Base-by-base conservation (phyloP, 2,113 vertebrate species). In the Spea bombifrons region DNA sequence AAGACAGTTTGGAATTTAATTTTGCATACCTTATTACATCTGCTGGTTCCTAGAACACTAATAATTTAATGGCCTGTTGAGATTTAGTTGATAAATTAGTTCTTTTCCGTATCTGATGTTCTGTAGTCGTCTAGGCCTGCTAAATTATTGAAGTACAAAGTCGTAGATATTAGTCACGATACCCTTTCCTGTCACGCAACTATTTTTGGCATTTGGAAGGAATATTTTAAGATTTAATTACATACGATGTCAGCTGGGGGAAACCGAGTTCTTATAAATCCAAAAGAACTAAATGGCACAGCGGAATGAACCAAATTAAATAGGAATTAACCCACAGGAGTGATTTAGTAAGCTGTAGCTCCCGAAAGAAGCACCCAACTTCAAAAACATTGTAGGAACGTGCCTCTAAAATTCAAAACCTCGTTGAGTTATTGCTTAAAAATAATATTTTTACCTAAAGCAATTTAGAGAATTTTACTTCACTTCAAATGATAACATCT, bases 131-230 rank as follows among this genome's bases (percentile, higher is more conserved):
- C 3, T 75, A 55, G 76, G 64, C 12, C 30, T 80, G 44, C 0
- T 82, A 57, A 61, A 64, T 83, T 74, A 75, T 13, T 74, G 5
- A 85, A 63, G 46, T n/a, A 77, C 80, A 46, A 5, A 65, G 75
- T 8, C 5, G 17, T 30, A 8, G 7, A 8, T 16, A 75, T 67
- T 81, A 66, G 57, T 75, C 61, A 66, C 66, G 43, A 59, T 75
- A 9, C 63, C 61, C 66, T 82, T 82, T 66, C 30, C 67, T 82
- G 76, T 71, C 76, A 72, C 12, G 3, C 45, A 63, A 49, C 55
- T 43, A 50, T 49, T 65, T 76, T 72, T 53, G 59, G 30, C 48
- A n/a, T 30, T 66, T 16, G 8, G 55, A 13, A 68, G 43, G 50
- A 45, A 59, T 46, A 64, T 64, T 75, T 8, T 7, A 49, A 49